Evolutionary conservation across 1,140 invertebrate genomes (phyloP).

Genomic region (Drosophila watanabei): DNA sequence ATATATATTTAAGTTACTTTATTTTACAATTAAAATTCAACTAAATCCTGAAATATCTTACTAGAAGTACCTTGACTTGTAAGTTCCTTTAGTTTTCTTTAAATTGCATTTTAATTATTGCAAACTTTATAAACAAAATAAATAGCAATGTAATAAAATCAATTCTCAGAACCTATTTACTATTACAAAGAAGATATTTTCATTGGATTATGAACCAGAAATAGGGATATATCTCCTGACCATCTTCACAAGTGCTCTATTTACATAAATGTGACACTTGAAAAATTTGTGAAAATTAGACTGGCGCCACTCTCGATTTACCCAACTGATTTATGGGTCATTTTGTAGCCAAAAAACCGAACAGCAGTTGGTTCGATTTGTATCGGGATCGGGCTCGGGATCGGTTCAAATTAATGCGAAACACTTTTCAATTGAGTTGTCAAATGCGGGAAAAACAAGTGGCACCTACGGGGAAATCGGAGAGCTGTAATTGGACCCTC

Average conservation of each 20-base stretch:
- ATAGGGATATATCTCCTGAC: neutral
- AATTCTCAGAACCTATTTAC: neutral
- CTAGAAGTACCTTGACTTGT: neutral
- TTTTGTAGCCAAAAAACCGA: conserved; percentile 37
- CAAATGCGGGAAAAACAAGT: conserved; percentile 54
- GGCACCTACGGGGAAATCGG: conserved; percentile 54
- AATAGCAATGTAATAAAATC: neutral
- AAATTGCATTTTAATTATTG: neutral
- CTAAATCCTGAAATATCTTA: neutral
- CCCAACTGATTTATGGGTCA: conserved; percentile 63
- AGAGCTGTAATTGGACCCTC: conserved; percentile 19
- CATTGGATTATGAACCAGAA: conserved; percentile 13
- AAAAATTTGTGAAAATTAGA: conserved; percentile 29
- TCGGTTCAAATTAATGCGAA: conserved; percentile 59
- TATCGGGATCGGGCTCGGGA: conserved; percentile 24
- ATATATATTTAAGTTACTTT: neutral
- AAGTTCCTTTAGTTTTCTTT: neutral
- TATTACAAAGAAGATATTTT: neutral
- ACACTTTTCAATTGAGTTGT: conserved; percentile 76
- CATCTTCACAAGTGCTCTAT: conserved; percentile 18
- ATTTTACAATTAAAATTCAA: neutral
- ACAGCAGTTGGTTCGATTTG: conserved; percentile 68
- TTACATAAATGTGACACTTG: conserved; percentile 52
- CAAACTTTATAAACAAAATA: neutral
- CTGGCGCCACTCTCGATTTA: conserved; percentile 38